Percentiles rank a stretch among this genome's conserved stretches.
phyloP scores from a whole-genome alignment of 2,113 vertebrate species.

The Larimichthys polyactis region DNA sequence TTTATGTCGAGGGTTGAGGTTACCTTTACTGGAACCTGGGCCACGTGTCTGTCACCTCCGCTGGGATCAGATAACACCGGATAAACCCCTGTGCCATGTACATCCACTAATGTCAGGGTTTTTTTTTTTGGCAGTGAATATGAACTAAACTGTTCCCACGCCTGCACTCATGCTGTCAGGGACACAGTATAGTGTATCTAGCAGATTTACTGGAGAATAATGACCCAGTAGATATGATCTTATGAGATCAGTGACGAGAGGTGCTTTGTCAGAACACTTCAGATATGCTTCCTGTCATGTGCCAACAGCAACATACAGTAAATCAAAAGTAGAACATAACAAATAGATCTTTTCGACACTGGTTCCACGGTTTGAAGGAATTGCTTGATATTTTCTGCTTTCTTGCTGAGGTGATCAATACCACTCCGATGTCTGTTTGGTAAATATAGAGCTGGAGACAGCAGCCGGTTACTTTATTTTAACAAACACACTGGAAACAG shows the following conservation, averaged over 20 bases:
- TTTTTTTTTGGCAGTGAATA: slow-evolving; percentile 39
- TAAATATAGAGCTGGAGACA: background rate
- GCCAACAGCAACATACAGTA: background rate
- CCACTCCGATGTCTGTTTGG: background rate
- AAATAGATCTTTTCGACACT: background rate
- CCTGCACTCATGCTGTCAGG: slow-evolving; percentile 36
- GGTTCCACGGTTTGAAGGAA: background rate
- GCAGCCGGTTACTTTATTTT: background rate
- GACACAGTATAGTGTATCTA: slow-evolving; percentile 1
- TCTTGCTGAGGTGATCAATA: background rate
- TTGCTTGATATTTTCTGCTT: too few relatives aligned
- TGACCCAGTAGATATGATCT: slow-evolving; percentile 43
- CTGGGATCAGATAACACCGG: slow-evolving; percentile 70
- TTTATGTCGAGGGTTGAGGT: slow-evolving; percentile 63
- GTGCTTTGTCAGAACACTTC: slow-evolving; percentile 10
- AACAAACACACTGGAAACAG: background rate
- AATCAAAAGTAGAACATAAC: background rate
- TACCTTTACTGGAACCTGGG: slow-evolving; percentile 71
- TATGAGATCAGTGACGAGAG: slow-evolving; percentile 37
- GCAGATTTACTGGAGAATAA: slow-evolving; percentile 21
- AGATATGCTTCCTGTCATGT: slow-evolving; percentile 14
- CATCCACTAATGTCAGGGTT: slow-evolving; percentile 23
- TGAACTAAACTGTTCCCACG: slow-evolving; percentile 35
- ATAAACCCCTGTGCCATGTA: slow-evolving; percentile 1
- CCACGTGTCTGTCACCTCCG: slow-evolving; percentile 72